These are phyloP conservation scores for Mactra quadrangularis DNA, from an alignment of 1,140 invertebrate species.

Conservation along the genomic window DNA sequence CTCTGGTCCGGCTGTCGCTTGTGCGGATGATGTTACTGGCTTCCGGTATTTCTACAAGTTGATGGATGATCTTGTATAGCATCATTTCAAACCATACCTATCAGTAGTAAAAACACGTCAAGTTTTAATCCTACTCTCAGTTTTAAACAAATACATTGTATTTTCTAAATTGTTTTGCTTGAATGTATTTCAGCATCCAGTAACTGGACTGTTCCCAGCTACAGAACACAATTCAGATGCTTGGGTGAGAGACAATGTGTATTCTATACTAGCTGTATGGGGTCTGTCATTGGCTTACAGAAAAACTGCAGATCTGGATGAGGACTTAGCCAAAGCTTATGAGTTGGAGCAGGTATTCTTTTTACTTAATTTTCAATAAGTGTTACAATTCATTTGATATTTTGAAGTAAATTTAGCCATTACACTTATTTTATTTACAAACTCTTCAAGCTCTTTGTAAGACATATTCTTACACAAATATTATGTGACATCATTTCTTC, in stretches of 20 bases:
- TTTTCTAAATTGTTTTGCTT: too few species aligned
- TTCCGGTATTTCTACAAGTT: too few species aligned
- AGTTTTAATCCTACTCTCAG: too few species aligned
- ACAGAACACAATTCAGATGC: slow-evolving; percentile 95
- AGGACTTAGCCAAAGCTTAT: slow-evolving; percentile 98
- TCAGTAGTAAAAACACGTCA: too few species aligned
- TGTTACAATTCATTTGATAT: too few species aligned
- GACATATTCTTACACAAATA: too few species aligned
- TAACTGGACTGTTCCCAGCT: slow-evolving; percentile 91
- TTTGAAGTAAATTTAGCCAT: background rate
- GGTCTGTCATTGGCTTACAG: slow-evolving; percentile 99
- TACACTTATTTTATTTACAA: background rate
- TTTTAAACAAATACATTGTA: too few species aligned
- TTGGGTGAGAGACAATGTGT: slow-evolving; percentile 99
- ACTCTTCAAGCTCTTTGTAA: background rate
- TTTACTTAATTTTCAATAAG: background rate
- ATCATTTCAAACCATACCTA: too few species aligned
- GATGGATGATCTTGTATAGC: too few species aligned
- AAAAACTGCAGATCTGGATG: slow-evolving; percentile 99
- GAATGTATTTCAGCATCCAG: slow-evolving; percentile 95
- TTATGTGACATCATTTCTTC: too few species aligned
- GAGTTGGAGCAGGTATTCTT: slow-evolving; percentile 94
- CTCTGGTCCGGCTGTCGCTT: too few species aligned
- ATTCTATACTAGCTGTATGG: slow-evolving; percentile 98
- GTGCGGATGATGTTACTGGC: too few species aligned